Evolutionary conservation across 1,140 invertebrate genomes (phyloP), one percentile per base, ranked within the genome.

Genomic region (Drosophila pachea): DNA sequence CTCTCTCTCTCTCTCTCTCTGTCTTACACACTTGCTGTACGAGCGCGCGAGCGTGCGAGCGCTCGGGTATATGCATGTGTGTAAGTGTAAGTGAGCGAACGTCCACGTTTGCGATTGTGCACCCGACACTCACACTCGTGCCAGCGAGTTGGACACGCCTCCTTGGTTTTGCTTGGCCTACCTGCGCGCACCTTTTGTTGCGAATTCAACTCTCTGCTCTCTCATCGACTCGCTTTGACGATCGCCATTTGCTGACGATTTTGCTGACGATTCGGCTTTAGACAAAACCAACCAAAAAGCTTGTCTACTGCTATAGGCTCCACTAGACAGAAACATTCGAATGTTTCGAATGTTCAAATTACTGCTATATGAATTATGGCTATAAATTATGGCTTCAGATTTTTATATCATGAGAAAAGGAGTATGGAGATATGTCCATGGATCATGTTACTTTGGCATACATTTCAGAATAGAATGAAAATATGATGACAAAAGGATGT

Each of bases 161-260:
- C 72, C 83, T 76, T 86, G 42, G 50, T 49, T 62, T 74, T 43
- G 63, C 68, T 55, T 72, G 63, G 68, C 66, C 76, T 71, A 86
- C 82, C 82, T 86, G 82, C 50, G 64, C 65, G 47, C 70, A 81
- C 82, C 81, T 86, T 86, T 87, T 78, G 68, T 78, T 82, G 82
- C 83, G 47, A 82, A 87, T 86, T 62, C 54, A 56, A 68, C 67
- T 61, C 33, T 40, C 29, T 45, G 52, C 62, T 69, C 58, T 66
- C 42, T 45, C 49, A 48, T 53, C 47, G 38, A 35, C 32, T 4
- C 29, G 36, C 11, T 65, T 49, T 83, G 75, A 78, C 29, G 68
- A 40, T 58, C 78, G 78, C 78, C 78, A 83, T 79, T 65, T 22
- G 22, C 22, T 22, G n/a, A n/a, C n/a, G n/a, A 36, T 68, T 59